Evolutionary conservation across 2,113 vertebrate species (phyloP).

Genomic region (Corythaeola cristata): DNA sequence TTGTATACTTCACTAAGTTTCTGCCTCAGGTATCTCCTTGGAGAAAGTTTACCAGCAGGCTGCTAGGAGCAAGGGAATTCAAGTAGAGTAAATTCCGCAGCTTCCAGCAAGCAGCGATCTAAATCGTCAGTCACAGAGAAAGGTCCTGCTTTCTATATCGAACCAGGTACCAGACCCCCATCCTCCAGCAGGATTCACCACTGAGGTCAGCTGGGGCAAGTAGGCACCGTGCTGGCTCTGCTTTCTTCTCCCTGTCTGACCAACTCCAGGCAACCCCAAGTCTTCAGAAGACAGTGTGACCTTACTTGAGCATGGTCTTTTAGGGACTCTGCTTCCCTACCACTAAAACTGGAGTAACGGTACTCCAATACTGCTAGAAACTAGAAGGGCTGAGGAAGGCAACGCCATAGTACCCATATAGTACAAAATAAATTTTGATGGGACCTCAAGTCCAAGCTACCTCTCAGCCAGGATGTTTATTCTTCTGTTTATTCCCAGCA

Average conservation of each 20-base stretch:
- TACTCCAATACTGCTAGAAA: not conserved
- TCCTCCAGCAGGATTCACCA: not conserved
- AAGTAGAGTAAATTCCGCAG: not conserved
- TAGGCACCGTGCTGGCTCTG: not conserved
- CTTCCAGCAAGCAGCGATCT: not conserved
- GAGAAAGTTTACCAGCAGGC: not conserved
- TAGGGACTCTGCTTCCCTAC: not conserved
- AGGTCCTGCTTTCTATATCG: not conserved
- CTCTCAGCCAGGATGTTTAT: not conserved
- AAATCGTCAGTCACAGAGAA: not conserved
- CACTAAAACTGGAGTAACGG: not conserved
- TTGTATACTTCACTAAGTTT: no score
- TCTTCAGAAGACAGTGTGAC: not conserved
- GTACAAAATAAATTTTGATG: not conserved
- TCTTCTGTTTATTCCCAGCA: not conserved
- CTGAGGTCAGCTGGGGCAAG: not conserved
- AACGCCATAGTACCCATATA: not conserved
- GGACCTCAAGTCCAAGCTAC: not conserved
- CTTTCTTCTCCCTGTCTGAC: not conserved
- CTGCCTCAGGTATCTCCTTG: not conserved
- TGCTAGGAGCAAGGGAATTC: not conserved
- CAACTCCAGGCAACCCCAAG: not conserved
- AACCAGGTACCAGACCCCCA: not conserved
- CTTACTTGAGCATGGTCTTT: not conserved
- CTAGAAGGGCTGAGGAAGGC: not conserved